Evolutionary conservation across 2,888 invertebrate species (phyloP).

Genomic region (Leptopilina myrica): DNA sequence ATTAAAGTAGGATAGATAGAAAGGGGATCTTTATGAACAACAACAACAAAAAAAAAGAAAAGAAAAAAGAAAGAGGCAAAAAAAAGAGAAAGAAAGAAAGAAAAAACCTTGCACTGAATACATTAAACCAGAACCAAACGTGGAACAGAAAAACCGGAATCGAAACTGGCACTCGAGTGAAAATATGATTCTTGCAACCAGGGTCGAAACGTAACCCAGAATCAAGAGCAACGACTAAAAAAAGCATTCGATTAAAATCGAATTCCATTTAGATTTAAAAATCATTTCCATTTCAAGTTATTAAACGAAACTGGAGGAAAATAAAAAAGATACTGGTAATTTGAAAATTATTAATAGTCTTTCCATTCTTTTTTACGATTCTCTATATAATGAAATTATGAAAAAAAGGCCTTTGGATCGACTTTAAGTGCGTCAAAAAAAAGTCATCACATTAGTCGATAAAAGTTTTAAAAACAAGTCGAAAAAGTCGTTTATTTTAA

Average conservation of each 20-base stretch:
- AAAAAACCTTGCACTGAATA: slow-evolving; percentile 29
- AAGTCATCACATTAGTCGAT: no score
- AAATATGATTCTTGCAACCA: slow-evolving; percentile 36
- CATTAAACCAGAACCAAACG: slow-evolving; percentile 37
- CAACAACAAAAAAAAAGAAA: no score
- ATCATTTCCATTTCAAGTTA: no score
- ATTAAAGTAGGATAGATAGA: slow-evolving; percentile 19
- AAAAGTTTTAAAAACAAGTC: no score
- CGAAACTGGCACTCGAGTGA: slow-evolving; percentile 38
- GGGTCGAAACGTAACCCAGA: slow-evolving; percentile 27
- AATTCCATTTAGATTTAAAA: no score
- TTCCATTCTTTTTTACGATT: no score
- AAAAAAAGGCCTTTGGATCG: no score
- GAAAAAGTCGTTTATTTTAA: no score
- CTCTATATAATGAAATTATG: no score
- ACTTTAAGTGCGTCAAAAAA: no score
- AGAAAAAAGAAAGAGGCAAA: neutral
- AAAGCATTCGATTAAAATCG: neutral
- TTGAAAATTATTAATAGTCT: no score
- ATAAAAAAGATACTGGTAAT: neutral
- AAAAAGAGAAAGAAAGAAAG: neutral
- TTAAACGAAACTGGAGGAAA: no score
- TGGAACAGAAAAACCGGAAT: slow-evolving; percentile 39
- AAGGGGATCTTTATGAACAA: neutral
- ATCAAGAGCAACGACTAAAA: slow-evolving; percentile 7